These are phyloP conservation scores for Dolichopus griseipennis DNA, from an alignment of 2,888 invertebrate genomes.

Conservation along the genomic window DNA sequence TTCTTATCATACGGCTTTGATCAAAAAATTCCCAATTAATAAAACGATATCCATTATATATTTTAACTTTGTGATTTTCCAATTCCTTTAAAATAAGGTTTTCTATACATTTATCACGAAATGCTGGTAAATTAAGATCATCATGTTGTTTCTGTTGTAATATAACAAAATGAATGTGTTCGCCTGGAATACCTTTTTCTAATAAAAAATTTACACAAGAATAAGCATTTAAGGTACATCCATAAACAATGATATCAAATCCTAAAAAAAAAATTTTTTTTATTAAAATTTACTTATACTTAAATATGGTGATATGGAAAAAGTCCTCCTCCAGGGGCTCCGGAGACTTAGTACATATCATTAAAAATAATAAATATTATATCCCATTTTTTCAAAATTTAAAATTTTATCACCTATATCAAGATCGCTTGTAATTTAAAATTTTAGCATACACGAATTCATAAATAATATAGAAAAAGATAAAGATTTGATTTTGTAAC, in stretches of 20 bases:
- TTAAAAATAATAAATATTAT: too few relatives aligned
- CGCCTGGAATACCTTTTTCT: constrained; percentile 39
- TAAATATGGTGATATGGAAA: too few relatives aligned
- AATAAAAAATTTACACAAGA: constrained; percentile 45
- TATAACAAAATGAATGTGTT: constrained; percentile 43
- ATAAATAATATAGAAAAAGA: too few relatives aligned
- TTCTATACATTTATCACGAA: constrained; percentile 23
- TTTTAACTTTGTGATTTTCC: constrained; percentile 24
- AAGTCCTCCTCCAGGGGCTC: too few relatives aligned
- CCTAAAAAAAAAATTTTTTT: neutral
- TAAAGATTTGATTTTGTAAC: too few relatives aligned
- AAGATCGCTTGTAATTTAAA: too few relatives aligned
- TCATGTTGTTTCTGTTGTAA: constrained; percentile 25
- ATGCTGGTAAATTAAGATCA: constrained; percentile 23
- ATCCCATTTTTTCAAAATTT: too few relatives aligned
- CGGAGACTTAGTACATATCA: too few relatives aligned
- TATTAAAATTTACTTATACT: too few relatives aligned
- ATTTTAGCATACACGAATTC: too few relatives aligned
- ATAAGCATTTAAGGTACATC: constrained; percentile 44
- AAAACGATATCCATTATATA: constrained; percentile 31
- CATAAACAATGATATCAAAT: constrained; percentile 44
- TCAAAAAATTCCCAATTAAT: constrained; percentile 30
- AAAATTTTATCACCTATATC: too few relatives aligned
- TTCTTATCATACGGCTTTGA: constrained; percentile 24
- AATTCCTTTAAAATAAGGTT: constrained; percentile 27